Conservation (phyloP, 1,140 invertebrate species). For the Drosophila yakuba region DNA sequence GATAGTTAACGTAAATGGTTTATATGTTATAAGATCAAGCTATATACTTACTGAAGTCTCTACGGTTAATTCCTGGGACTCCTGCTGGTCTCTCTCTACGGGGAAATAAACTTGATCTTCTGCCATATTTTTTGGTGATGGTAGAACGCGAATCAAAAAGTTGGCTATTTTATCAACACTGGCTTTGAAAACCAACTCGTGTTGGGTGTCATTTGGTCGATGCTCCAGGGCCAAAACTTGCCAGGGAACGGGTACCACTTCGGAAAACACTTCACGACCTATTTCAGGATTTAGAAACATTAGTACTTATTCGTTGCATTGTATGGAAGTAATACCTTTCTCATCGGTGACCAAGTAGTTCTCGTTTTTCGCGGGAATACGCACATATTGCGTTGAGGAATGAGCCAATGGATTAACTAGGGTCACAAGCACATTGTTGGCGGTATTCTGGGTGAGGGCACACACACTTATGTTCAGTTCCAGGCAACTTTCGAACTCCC, state of each 20-base stretch:
- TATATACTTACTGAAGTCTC: constrained; percentile 54
- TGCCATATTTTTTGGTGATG: constrained; percentile 2
- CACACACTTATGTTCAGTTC: constrained; percentile 89
- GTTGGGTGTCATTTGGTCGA: constrained; percentile 86
- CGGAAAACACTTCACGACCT: constrained; percentile 74
- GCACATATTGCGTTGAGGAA: constrained; percentile 87
- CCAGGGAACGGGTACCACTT: constrained; percentile 88
- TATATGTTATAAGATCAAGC: no score
- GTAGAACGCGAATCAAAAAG: constrained; percentile 59
- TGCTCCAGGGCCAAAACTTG: constrained; percentile 88
- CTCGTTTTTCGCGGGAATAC: constrained; percentile 88
- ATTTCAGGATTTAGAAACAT: neutral
- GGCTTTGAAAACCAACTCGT: constrained; percentile 89
- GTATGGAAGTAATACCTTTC: constrained; percentile 65
- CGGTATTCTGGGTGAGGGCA: constrained; percentile 66
- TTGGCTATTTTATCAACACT: constrained; percentile 63
- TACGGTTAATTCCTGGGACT: constrained; percentile 32
- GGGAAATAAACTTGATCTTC: neutral
- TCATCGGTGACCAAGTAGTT: constrained; percentile 88
- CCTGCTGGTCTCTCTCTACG: neutral
- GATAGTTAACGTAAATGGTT: neutral
- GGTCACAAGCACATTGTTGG: constrained; percentile 88
- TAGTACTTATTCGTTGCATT: no score
- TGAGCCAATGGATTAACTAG: constrained; percentile 93
- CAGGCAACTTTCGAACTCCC: constrained; percentile 87